These are phyloP conservation scores for Fragum sueziense DNA, from an alignment of 2,888 invertebrate species.

Conservation along the genomic window DNA sequence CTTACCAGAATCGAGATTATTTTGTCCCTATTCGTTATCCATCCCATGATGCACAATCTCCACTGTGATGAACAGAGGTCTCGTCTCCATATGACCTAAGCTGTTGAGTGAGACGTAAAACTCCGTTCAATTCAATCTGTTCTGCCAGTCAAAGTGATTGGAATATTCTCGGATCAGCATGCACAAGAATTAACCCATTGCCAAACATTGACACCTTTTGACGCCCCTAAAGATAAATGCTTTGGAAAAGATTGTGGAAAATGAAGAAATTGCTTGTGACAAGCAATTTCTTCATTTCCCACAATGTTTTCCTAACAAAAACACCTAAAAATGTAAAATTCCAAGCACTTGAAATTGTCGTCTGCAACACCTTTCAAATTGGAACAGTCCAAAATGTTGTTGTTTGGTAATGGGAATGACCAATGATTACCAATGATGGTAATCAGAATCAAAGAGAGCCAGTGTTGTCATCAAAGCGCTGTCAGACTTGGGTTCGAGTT, in stretches of 20 bases:
- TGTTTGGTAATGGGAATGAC: not conserved
- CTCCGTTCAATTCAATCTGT: no score
- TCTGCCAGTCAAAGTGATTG: no score
- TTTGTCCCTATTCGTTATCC: no score
- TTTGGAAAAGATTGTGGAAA: not conserved
- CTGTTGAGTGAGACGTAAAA: no score
- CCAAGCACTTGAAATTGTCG: not conserved
- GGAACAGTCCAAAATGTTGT: not conserved
- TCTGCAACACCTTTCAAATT: not conserved
- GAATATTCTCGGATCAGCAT: no score
- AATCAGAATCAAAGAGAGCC: not conserved
- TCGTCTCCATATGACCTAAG: no score
- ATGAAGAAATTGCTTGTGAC: constrained; percentile 1
- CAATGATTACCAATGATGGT: not conserved
- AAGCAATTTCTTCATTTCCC: not conserved
- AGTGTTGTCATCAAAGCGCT: not conserved
- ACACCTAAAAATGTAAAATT: not conserved
- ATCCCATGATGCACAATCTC: no score
- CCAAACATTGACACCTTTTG: not conserved
- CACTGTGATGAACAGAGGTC: no score
- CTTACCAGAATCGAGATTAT: no score
- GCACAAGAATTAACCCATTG: constrained; percentile 1
- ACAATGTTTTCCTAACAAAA: not conserved
- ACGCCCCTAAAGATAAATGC: not conserved
- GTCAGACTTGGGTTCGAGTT: not conserved